A percentile compares a stretch with the other conserved stretches of the same genome.
These are phyloP conservation scores for Calephelis virginiensis DNA, from an alignment of 1,140 invertebrate species.

Conservation along the genomic window DNA sequence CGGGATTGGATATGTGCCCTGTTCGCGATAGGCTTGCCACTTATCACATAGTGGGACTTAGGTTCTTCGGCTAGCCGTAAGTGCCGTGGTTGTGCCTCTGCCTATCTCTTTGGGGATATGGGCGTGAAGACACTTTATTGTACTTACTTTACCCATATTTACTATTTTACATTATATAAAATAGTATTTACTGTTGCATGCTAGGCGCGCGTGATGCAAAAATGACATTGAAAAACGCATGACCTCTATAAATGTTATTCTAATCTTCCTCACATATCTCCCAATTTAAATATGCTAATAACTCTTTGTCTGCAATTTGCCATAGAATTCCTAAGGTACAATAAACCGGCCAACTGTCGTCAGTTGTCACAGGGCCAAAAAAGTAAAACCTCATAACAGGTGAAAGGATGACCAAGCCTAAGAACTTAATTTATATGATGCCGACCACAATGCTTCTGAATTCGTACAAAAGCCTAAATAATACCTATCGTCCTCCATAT, in stretches of 20 bases:
- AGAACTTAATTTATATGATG: conserved; percentile 15
- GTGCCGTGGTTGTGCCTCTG: too few relatives aligned
- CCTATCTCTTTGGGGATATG: too few relatives aligned
- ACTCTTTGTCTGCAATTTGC: conserved; percentile 7
- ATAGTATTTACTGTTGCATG: background rate
- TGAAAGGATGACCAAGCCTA: conserved; percentile 9
- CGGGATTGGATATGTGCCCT: too few relatives aligned
- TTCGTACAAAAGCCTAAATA: conserved; percentile 3
- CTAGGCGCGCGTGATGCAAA: background rate
- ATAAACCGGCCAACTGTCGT: conserved; percentile 9
- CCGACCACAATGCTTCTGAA: conserved; percentile 11
- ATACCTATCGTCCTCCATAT: conserved; percentile 14
- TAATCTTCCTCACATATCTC: conserved; percentile 8
- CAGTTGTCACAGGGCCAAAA: conserved; percentile 14
- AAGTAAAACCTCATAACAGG: conserved; percentile 16
- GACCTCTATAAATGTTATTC: conserved; percentile 7
- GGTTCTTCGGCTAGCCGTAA: too few relatives aligned
- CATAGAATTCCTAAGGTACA: conserved; percentile 12
- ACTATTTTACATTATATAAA: too few relatives aligned
- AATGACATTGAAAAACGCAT: background rate
- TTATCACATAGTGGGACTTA: too few relatives aligned
- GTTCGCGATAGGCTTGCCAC: too few relatives aligned
- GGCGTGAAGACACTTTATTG: too few relatives aligned
- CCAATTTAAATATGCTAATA: conserved; percentile 13
- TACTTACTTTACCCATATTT: too few relatives aligned